phyloP scores from a whole-genome alignment of 2,113 vertebrate genomes.

The Aleadryas rufinucha region DNA sequence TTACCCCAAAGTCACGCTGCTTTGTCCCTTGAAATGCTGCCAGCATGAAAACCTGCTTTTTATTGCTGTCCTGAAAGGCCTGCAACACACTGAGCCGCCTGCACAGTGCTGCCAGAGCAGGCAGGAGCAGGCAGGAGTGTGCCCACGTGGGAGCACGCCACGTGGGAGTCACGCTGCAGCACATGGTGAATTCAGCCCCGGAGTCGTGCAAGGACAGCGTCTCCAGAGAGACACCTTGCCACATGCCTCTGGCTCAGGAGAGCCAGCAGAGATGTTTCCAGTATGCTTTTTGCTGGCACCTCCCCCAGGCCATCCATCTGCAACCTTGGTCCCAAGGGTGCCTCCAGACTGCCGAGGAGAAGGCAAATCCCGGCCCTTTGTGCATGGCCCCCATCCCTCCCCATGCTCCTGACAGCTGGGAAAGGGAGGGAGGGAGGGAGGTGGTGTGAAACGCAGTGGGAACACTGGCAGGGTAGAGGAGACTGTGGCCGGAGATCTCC shows the following conservation, averaged over 20 bases:
- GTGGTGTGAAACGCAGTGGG: accelerated
- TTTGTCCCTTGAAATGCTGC: not conserved
- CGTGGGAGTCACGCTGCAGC: not conserved
- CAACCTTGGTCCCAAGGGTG: not conserved
- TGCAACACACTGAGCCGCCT: accelerated
- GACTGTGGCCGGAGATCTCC: not conserved
- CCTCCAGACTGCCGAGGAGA: not conserved
- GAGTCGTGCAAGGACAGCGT: not conserved
- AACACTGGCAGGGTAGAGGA: not conserved
- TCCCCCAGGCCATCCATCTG: not conserved
- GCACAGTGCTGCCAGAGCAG: not conserved
- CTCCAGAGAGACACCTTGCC: not conserved
- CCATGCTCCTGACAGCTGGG: not conserved
- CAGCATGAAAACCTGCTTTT: not conserved
- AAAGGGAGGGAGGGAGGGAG: not conserved
- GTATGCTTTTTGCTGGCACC: not conserved
- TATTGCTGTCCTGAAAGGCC: not conserved
- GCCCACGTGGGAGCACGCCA: not conserved
- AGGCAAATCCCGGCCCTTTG: not conserved
- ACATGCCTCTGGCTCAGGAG: not conserved
- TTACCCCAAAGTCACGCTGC: not conserved
- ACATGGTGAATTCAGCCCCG: not conserved
- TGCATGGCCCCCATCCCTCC: not conserved
- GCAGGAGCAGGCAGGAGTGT: not conserved
- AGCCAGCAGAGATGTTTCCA: not conserved